phyloP scores from a whole-genome alignment of 2,113 vertebrate species.

The Neogobius melanostomus region DNA sequence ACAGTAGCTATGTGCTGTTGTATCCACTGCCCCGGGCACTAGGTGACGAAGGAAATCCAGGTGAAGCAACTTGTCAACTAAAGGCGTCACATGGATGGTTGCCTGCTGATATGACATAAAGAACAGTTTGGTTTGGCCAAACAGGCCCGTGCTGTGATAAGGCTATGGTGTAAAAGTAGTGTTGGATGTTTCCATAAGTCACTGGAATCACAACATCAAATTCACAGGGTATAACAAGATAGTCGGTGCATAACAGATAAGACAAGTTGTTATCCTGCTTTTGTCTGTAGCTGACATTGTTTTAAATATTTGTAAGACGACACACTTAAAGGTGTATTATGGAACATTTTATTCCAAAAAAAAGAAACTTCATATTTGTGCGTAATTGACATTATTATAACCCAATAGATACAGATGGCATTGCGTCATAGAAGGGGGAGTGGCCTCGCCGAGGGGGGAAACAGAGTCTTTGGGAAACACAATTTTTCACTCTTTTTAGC shows the following conservation, averaged over 20 bases:
- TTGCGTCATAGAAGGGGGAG: no score
- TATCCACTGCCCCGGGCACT: slow-evolving; percentile 43
- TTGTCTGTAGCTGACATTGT: background rate
- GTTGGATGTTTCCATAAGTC: background rate
- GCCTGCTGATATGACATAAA: slow-evolving; percentile 56
- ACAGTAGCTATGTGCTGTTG: slow-evolving; percentile 72
- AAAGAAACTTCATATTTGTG: no score
- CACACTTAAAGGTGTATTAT: background rate
- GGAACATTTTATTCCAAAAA: no score
- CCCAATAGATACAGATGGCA: no score
- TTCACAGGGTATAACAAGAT: background rate
- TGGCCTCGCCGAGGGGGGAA: no score
- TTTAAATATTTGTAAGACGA: no score
- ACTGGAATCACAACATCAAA: background rate
- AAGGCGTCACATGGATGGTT: slow-evolving; percentile 56
- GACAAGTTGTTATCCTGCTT: background rate
- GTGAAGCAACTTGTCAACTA: slow-evolving; percentile 53
- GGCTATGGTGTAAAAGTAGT: slow-evolving; percentile 13
- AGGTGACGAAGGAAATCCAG: slow-evolving; percentile 77
- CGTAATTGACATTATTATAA: no score
- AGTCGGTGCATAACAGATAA: background rate
- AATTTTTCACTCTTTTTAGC: no score
- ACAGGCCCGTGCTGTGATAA: slow-evolving; percentile 12
- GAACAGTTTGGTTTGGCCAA: slow-evolving; percentile 16
- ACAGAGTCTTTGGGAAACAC: no score